A percentile compares a stretch with the other conserved stretches of the same genome.
phyloP scores from a whole-genome alignment of 2,888 invertebrate species.

The Diaprepes abbreviatus region DNA sequence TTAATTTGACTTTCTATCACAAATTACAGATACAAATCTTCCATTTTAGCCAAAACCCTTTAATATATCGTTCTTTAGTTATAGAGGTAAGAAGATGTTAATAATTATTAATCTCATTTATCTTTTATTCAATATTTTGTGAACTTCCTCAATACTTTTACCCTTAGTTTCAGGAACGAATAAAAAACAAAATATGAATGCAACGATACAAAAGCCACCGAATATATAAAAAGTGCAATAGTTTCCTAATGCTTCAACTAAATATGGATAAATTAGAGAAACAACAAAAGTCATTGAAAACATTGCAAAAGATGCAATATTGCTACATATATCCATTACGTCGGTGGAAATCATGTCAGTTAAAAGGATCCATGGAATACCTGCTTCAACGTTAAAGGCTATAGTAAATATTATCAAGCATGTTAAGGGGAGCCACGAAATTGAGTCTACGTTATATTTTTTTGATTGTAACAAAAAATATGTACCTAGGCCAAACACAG shows the following conservation, averaged over 20 bases:
- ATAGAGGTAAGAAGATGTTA: too few relatives aligned
- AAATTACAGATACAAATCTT: too few relatives aligned
- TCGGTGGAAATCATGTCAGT: slow-evolving; percentile 85
- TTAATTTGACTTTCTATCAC: too few relatives aligned
- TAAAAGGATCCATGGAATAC: slow-evolving; percentile 85
- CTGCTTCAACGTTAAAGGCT: slow-evolving; percentile 70
- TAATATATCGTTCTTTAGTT: too few relatives aligned
- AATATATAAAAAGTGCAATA: background rate
- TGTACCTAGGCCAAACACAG: slow-evolving; percentile 60
- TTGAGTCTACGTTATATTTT: slow-evolving; percentile 45
- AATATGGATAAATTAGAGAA: background rate
- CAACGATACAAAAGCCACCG: slow-evolving; percentile 14
- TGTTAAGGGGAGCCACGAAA: slow-evolving; percentile 22
- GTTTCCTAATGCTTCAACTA: background rate
- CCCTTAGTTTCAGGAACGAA: slow-evolving; percentile 50
- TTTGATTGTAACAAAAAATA: slow-evolving; percentile 58
- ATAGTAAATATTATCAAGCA: slow-evolving; percentile 11
- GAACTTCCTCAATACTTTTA: slow-evolving; percentile 48
- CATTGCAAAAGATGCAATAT: slow-evolving; percentile 32
- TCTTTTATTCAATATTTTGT: slow-evolving; percentile 25
- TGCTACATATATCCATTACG: slow-evolving; percentile 76
- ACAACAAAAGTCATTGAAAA: slow-evolving; percentile 38
- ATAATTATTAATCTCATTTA: too few relatives aligned
- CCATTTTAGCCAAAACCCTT: too few relatives aligned
- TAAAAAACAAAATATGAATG: slow-evolving; percentile 28